Conservation (phyloP, 2,797 vertebrate species). For the Vespertilio murinus region DNA sequence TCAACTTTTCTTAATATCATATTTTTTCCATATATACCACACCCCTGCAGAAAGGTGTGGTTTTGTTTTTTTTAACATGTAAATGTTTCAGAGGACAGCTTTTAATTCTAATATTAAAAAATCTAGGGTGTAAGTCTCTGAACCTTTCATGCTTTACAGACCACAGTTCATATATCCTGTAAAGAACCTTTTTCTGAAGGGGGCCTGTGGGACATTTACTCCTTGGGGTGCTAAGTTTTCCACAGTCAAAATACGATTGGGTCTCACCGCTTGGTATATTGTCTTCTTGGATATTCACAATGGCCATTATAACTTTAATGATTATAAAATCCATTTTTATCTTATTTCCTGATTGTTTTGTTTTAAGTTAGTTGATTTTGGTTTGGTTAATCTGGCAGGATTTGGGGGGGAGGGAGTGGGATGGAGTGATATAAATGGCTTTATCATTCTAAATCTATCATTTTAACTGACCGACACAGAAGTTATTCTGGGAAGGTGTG, state of each 20-base stretch:
- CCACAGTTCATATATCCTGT: neutral
- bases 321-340: neutral
- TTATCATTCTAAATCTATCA: neutral
- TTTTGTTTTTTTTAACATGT: neutral
- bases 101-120: constrained; percentile 30
- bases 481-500: neutral
- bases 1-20: neutral
- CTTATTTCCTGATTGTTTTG: constrained; percentile 31
- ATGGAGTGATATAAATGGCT: neutral
- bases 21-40: neutral
- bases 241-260: neutral
- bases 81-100: constrained; percentile 27
- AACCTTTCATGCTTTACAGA: neutral
- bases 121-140: neutral
- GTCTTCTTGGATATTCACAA: neutral
- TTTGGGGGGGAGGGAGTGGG: too few species aligned
- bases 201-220: neutral
- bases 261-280: neutral
- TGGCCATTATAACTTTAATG: neutral
- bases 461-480: neutral
- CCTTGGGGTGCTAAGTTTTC: neutral
- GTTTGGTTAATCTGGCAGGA: neutral
- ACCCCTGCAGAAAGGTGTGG: too few species aligned
- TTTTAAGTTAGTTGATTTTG: neutral
- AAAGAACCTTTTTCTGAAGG: neutral